A percentile compares a stretch with the other conserved stretches of the same genome.
Evolutionary conservation across 2,888 invertebrate genomes (phyloP).

Genomic region (Cheilosia soror): DNA sequence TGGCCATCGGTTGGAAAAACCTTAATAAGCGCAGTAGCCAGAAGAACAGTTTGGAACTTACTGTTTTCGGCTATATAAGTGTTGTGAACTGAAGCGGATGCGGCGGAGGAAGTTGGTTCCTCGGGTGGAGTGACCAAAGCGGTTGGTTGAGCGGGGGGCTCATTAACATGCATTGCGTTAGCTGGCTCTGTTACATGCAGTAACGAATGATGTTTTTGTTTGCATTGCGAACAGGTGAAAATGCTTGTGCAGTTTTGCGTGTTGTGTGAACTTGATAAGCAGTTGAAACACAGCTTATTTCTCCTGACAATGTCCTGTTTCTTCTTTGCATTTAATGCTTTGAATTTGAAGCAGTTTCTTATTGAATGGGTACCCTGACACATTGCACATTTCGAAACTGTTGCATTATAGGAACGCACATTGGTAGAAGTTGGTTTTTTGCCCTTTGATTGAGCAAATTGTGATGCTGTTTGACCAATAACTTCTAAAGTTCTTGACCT

Average conservation of each 20-base stretch:
- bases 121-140: not conserved
- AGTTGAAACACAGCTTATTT: too few species aligned
- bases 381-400: not conserved
- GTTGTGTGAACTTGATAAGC: not conserved
- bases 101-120: not conserved
- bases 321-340: not conserved
- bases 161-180: not conserved
- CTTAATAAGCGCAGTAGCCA: conserved; percentile 19
- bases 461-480: not conserved
- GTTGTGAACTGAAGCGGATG: conserved; percentile 5
- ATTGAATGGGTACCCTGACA: not conserved
- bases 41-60: conserved; percentile 12
- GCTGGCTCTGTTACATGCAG: not conserved
- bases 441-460: not conserved
- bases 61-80: conserved; percentile 14
- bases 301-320: not conserved
- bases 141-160: not conserved
- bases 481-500: not conserved
- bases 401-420: not conserved
- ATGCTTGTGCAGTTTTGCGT: conserved; percentile 13
- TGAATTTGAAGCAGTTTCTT: not conserved
- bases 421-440: not conserved
- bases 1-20: not conserved
- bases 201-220: not conserved
- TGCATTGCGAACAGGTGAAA: not conserved